Percentiles rank a stretch among this genome's conserved stretches.
phyloP scores from a whole-genome alignment of 2,113 vertebrate species.

The Saccopteryx bilineata region DNA sequence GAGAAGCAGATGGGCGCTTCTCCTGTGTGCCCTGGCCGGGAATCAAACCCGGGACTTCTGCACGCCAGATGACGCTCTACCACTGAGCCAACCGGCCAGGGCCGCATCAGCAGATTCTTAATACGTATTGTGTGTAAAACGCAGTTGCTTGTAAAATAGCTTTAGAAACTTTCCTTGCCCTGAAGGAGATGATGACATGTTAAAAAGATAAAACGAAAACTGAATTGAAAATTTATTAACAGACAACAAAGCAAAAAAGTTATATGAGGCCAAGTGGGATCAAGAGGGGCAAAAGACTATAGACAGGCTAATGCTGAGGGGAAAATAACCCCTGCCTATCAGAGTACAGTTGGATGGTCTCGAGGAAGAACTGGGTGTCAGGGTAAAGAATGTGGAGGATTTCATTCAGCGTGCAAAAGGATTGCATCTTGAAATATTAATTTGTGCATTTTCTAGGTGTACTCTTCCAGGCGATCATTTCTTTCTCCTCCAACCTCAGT shows the following conservation, averaged over 20 bases:
- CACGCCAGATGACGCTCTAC: too few species aligned
- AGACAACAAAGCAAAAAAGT: neutral
- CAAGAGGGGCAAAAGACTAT: neutral
- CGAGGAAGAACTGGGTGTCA: neutral
- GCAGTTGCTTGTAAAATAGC: neutral
- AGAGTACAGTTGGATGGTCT: neutral
- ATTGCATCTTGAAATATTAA: neutral
- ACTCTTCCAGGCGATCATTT: neutral
- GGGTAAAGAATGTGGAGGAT: neutral
- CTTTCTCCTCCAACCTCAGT: neutral
- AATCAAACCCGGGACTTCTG: too few species aligned
- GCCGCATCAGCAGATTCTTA: neutral
- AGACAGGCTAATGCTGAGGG: neutral
- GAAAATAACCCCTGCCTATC: neutral
- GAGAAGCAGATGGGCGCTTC: too few species aligned
- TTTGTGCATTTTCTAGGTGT: neutral
- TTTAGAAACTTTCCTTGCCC: slow-evolving; percentile 2
- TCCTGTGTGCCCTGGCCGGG: too few species aligned
- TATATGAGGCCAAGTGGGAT: neutral
- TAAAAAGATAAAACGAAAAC: slow-evolving; percentile 17
- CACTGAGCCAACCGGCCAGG: too few species aligned
- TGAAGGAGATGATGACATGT: neutral
- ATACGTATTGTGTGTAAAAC: neutral
- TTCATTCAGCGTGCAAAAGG: neutral
- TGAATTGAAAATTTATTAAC: neutral